Percentiles rank a stretch among this genome's conserved stretches.
Conservation (phyloP, 1,140 invertebrate species). For the Gonioctena quinquepunctata region DNA sequence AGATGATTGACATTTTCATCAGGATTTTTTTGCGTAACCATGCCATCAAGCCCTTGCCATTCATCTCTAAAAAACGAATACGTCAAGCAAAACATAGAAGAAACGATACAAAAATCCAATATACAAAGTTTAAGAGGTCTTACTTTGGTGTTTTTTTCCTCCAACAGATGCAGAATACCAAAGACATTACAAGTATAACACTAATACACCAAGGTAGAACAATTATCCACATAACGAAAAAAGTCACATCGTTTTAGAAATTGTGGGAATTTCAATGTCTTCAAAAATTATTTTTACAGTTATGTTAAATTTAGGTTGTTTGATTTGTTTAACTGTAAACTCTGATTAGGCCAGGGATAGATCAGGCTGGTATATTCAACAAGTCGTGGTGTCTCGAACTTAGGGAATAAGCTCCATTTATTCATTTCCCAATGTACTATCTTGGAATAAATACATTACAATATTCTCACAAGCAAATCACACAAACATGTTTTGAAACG, state of each 20-base stretch:
- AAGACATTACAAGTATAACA: slow-evolving; percentile 39
- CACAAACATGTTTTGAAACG: not conserved
- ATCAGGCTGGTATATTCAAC: no score
- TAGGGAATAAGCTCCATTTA: no score
- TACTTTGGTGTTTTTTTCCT: slow-evolving; percentile 48
- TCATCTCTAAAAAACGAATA: slow-evolving; percentile 56
- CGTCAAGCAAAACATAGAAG: slow-evolving; percentile 8
- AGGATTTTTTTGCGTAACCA: slow-evolving; percentile 61
- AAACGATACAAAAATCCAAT: slow-evolving; percentile 13
- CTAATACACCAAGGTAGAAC: slow-evolving; percentile 28
- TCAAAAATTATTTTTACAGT: not conserved
- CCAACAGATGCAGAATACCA: slow-evolving; percentile 47
- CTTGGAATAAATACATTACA: no score
- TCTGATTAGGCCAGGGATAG: no score
- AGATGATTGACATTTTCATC: slow-evolving; percentile 60
- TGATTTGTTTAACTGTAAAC: not conserved
- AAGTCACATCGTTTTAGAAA: slow-evolving; percentile 8
- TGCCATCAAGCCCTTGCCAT: slow-evolving; percentile 59
- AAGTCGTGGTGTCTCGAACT: no score
- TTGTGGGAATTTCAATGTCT: not conserved
- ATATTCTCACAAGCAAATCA: no score
- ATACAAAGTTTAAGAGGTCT: slow-evolving; percentile 24
- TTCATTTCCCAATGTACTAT: no score
- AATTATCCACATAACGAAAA: slow-evolving; percentile 37
- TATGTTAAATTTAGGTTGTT: not conserved